Base-by-base conservation (phyloP, 2,888 invertebrate species). In the Anorthoa munda region DNA sequence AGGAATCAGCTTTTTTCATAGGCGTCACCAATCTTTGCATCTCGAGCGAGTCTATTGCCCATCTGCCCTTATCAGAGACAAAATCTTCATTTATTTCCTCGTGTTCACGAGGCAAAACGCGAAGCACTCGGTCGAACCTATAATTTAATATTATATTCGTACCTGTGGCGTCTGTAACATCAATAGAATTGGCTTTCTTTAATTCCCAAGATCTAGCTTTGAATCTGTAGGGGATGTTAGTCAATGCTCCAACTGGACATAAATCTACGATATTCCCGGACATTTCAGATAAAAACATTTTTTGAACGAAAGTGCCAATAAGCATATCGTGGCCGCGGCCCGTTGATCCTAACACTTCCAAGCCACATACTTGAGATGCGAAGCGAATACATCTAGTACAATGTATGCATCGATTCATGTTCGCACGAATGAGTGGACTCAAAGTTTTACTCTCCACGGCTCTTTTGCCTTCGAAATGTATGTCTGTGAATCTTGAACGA, bases 401-500 rank as follows among this genome's bases (percentile, higher is more conserved):
- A 91, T 99, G 99, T 90, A 99, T 99, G 93, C 99, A 99, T 66
- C 99, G 97, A 0, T 99, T 99, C 99, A 99, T 99, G 65, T 99
- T 98, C 0, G 99, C 99, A 92, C 99, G 99, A 17, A 99, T 98
- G 66, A 99, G 96, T 1, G 99, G 99, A 0, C 99, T 99, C 82
- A 99, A 97, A 92, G 99, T 98, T 94, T 99, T 99, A 93, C 99
- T 99, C 94, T 99, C 99, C 0, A 99, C 99, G 64, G 99, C 99
- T 86, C 99, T 87, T 89, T 99, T 99, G 12, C 99, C 99, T 55
- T 97, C 97, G 90, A 98, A 98, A 88, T 98, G 97, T 78, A 98
- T 98, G 89, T 99, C 99, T 18, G 98, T 98, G 90, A 99, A 99
- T 70, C 99, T 97, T 18, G 99, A 98, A 76, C 99, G 97, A 94